Conservation (phyloP, 2,797 vertebrate species). For the Setipinna tenuifilis region DNA sequence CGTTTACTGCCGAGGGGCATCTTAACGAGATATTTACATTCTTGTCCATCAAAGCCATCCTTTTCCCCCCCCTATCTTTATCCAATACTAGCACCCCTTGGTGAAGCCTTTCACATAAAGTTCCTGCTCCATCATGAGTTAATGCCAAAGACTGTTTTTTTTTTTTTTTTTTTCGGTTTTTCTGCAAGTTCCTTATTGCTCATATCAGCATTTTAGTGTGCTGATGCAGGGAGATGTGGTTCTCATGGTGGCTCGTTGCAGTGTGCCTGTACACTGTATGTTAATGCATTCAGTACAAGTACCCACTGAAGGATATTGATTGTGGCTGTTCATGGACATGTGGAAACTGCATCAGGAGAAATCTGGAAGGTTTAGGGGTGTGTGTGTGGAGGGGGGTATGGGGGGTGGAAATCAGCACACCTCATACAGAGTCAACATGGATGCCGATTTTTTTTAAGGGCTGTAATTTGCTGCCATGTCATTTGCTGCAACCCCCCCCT, state of each 20-base stretch:
- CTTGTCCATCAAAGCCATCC: neutral
- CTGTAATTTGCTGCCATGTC: slow-evolving; percentile 19
- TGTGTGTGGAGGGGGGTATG: no score
- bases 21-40: neutral
- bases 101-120: neutral
- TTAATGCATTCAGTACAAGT: slow-evolving; percentile 13
- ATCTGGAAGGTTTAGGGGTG: neutral
- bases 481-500: neutral
- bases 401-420: neutral
- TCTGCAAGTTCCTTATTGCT: slow-evolving; percentile 14
- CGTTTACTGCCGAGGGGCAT: neutral
- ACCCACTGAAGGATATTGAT: slow-evolving; percentile 20
- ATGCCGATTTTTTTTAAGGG: neutral
- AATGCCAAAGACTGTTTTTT: neutral
- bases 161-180: neutral
- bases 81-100: neutral
- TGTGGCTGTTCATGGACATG: slow-evolving; percentile 15
- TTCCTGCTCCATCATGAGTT: neutral
- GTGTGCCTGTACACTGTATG: neutral
- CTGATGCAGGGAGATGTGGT: slow-evolving; percentile 2
- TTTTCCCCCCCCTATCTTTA: neutral
- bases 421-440: neutral
- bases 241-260: neutral
- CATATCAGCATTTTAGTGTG: slow-evolving; percentile 22
- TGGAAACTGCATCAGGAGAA: slow-evolving; percentile 8